Evolutionary conservation across 2,888 invertebrate genomes (phyloP), one percentile per base, ranked within the genome.

Genomic region (Sylvicola fuscatus): DNA sequence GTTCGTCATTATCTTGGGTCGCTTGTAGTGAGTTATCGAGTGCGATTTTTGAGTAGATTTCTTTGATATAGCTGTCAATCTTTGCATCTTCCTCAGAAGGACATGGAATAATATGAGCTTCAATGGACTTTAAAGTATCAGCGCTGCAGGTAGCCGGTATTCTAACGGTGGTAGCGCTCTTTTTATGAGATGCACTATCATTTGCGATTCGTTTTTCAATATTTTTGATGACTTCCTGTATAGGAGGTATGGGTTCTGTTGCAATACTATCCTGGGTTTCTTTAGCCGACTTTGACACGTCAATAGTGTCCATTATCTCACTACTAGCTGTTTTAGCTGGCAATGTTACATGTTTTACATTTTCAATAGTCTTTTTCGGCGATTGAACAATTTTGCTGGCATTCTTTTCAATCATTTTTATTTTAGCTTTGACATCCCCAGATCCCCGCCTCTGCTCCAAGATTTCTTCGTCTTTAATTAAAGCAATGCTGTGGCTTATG

Each of bases 401-500:
- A 40, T 63, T 62, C 42, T 65, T 64, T 49, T 70, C 69, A 34
- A 69, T 48, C 38, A 60, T 49, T 47, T 62, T 61, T 30, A 70
- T 58, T 47, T 65, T 65, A 12, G 66, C 62, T 49, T 61, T 65
- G 3, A 70, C 70, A 43, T 66, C 66, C 21, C 66, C 65, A 7
- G 64, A 62, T 27, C 58, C 58, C 27, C 58, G 47, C 27, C 58
- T 44, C 33, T 41, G 44, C 37, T 46, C 49, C 36, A 60, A 42
- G 17, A 56, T 47, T 38, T 61, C 55, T 37, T 62, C 61, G 21
- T 55, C 54, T 14, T 50, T 36, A 10, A 38, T 31, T 49, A 6
- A 47, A 6, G 21, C 21, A 21, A 21, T 21, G 40, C 6, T 45
- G 37, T 13, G 47, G 45, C 8, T 45, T 28, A 32, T 45, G 43